A percentile compares a stretch with the other conserved stretches of the same genome.
Evolutionary conservation across 2,888 invertebrate genomes (phyloP).

Genomic region (Alentia gelatinosa): DNA sequence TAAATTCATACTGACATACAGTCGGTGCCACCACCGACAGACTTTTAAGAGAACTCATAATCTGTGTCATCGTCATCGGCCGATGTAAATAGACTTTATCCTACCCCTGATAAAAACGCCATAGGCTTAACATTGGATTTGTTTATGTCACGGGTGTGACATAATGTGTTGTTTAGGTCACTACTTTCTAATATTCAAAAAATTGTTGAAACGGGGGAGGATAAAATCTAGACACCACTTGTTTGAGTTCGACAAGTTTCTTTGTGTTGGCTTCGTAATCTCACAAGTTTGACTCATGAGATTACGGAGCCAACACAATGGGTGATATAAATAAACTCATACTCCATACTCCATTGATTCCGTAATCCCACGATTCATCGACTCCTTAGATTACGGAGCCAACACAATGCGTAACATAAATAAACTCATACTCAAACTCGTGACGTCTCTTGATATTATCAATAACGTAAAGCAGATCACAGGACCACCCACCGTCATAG

Average conservation of each 20-base stretch:
- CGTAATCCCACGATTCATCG: not conserved
- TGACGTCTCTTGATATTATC: not conserved
- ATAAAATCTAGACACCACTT: too few relatives aligned
- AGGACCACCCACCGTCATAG: conserved; percentile 29
- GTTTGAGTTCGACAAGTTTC: too few relatives aligned
- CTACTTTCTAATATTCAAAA: too few relatives aligned
- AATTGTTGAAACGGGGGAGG: too few relatives aligned
- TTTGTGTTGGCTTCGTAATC: too few relatives aligned
- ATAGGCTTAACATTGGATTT: not conserved
- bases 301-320: not conserved
- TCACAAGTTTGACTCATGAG: too few relatives aligned
- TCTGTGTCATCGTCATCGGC: not conserved
- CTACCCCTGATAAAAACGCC: not conserved
- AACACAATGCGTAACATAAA: too few relatives aligned
- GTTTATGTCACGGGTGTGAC: not conserved
- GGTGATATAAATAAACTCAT: not conserved
- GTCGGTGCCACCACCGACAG: too few relatives aligned
- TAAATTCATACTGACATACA: not conserved
- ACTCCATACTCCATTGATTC: not conserved
- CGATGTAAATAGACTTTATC: not conserved
- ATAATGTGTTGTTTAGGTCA: not conserved
- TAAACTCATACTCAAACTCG: too few relatives aligned
- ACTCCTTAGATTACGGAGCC: too few relatives aligned
- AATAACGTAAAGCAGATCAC: not conserved
- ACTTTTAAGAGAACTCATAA: not conserved